Base-by-base conservation (phyloP, 2,797 vertebrate genomes). In the Channa striata region DNA sequence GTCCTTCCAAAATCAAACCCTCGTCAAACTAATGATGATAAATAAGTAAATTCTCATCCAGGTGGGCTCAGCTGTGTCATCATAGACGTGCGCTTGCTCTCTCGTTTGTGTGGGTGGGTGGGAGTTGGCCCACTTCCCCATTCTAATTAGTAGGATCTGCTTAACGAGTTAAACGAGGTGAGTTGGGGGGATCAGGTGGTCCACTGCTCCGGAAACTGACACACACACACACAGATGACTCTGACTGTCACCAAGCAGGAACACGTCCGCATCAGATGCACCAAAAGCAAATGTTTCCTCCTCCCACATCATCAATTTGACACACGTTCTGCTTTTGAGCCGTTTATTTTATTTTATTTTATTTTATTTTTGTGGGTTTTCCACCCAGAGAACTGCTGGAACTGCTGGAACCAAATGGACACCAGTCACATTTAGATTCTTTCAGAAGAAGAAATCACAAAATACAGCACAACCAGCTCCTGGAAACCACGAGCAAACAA, bases 151-250 rank as follows among this genome's bases (percentile, higher is more conserved):
- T 81, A 40, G 20, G 71, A 71, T 80, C 71, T 11, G 13, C 63
- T 66, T 82, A 71, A 78, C 40, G 50, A 84, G 80, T 76, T 85
- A 73, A 83, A 81, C 17, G 48, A 85, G 73, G 72, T 74, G 72
- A 82, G 66, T 61, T 65, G 21, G 19, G 43, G 77, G 60, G 64
- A 71, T 82, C 81, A 80, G 86, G 77, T 82, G 83, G 72, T 72
- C 39, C 0, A 2, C 21, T 34, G 53, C 20, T 63, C 48, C 9
- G 11, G 34, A 74, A 53, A 71, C 42, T 11, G n/a, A 68, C n/a
- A 12, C 57, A 48, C 16, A 12, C 57, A 48, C 16, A 16, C 16
- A 36, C 50, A 68, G 20, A 56, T 36, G 50, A 40, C 30, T 54
- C 16, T 49, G 1, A 8, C 44, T 70, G 56, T 66, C 63, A 67